Base-by-base conservation (phyloP, 2,797 vertebrate species). In the Huso huso region DNA sequence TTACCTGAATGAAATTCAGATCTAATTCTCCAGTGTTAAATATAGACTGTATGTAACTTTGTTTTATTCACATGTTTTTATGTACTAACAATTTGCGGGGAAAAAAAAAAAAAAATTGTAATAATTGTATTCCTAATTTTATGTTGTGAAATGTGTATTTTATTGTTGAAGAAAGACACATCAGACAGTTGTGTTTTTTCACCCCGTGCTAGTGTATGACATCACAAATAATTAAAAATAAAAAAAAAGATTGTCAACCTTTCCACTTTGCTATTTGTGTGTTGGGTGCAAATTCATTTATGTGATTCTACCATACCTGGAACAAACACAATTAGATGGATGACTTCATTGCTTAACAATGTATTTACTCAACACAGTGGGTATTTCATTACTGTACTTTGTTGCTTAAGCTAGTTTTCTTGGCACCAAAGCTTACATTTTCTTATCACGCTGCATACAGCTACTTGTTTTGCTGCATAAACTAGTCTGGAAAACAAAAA, bases 191-290 rank as follows among this genome's bases (percentile, higher is more conserved):
- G 66, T 59, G n/a, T 66, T 73, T 82, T 72, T 64, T 50, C 77
- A 77, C 77, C 66, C 66, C 74, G 80, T 74, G 77, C 72, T 77
- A 70, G 73, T 82, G 78, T 81, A 84, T 77, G 77, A 81, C 75
- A 72, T 77, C 79, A 75, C 73, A 70, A 87, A 87, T 74, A 86
- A 85, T 82, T 65, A 69, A 79, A 77, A 71, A 72, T 69, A 76
- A 80, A 84, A 75, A 71, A 76, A 79, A 13, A n/a, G 10, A 63
- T 37, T 37, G 37, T 37, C 37, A 37, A 37, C 37, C 37, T 37
- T 37, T 37, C 37, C 37, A 4, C 37, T 37, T 37, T 37, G 37
- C 37, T 37, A 37, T 37, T 37, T 4, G 37, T 37, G 37, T 37
- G 37, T 37, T 37, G 37, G 37, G 37, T 37, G 6, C 58, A 4